Evolutionary conservation across 2,888 invertebrate species (phyloP), one percentile per base, ranked within the genome.

Genomic region (Drosophila stalkeri): DNA sequence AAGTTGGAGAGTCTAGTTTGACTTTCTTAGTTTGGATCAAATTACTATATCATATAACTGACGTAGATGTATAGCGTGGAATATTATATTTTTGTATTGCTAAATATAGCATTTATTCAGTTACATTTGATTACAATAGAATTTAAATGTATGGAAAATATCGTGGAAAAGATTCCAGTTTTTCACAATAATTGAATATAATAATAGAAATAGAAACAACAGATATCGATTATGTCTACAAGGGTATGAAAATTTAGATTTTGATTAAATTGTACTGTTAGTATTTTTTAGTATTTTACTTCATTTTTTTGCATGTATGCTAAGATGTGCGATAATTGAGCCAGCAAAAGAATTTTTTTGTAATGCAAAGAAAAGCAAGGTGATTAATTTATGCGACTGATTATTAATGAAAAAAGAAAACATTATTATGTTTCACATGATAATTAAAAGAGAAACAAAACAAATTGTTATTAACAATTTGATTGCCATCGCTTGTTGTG

Each of bases 371-470:
- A 68, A 81, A 85, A 81, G 89, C 72, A 78, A 90, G 85, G 91
- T 90, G 91, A 90, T 90, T 91, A 60, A 86, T 90, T 90, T 87
- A 88, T 86, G 87, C 84, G 90, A 90, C 90, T 91, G 90, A 90
- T 88, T 90, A 89, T 82, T 83, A 83, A 79, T 16, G 7, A 8
- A 8, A 23, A 7, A 0, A 7, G 14, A 4, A 27, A 31, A 80
- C 55, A 67, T 81, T 86, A 75, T 79, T 78, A 75, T 77, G 85
- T 82, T 76, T 66, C 76, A 78, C 69, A 78, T 77, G 78, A 77
- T 75, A 75, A 77, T 71, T 75, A 78, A 72, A 16, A 16, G 0
- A n/a, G 7, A 55, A 11, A 3, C 12, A 6, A 23, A 72, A 37
- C 60, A 69, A 73, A 64, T 67, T 77, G 76, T 47, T 64, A 4